Base-by-base conservation (phyloP, 2,113 vertebrate genomes). In the Polypterus senegalus region DNA sequence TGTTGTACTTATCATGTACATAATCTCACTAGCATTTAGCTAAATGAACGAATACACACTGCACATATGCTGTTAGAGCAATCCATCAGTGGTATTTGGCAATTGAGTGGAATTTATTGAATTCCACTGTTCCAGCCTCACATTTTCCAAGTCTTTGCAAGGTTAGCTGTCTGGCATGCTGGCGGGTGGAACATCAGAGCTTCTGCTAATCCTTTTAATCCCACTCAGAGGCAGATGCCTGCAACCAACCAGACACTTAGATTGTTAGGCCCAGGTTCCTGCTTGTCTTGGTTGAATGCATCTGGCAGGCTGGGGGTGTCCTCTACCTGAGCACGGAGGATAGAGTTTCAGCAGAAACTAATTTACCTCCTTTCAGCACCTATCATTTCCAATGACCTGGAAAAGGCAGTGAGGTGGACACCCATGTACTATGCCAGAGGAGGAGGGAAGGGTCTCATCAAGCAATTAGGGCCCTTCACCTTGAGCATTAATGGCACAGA, bases 341-440 rank as follows among this genome's bases (percentile, higher is more conserved):
- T 86, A 75, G 49, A 63, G 73, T 88, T 87, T 83, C 81, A 78
- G 73, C 73, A 78, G 76, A 77, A 77, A 73, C 71, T 74, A 73
- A 76, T 76, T 73, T 73, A 55, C 77, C 69, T 48, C 77, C 76
- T 79, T 78, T 65, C 63, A 55, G 72, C 71, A 73, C 77, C 82
- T 73, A 62, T 81, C 85, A 80, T 77, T 79, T 80, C 78, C 82
- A 84, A 0, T 85, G 86, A 86, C 86, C 84, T 83, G 73, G 55
- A 72, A 61, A 48, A 76, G 74, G 77, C 74, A 72, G 69, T 63
- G 65, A 66, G 72, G 55, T 0, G 68, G 70, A 66, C 55, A 66
- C 61, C 67, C 0, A 8, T 68, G 63, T 74, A 59, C 72, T 70
- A 66, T 72, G 73, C 75, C 76, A 72, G 66, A 70, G 60, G 47